Evolutionary conservation across 2,888 invertebrate genomes (phyloP).

Genomic region (Drosophila suboccidentalis): DNA sequence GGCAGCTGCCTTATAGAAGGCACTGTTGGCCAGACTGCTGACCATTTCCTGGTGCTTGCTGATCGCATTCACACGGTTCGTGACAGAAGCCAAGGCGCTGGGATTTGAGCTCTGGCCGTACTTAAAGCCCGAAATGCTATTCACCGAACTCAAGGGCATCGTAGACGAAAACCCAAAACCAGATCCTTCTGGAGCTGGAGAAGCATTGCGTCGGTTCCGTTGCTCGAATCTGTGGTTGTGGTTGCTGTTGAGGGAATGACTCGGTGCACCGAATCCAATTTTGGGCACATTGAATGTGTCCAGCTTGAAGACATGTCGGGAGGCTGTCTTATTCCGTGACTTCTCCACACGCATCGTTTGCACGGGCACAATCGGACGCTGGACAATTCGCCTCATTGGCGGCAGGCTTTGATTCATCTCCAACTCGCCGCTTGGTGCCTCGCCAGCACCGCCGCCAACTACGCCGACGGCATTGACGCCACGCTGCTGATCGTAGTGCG

Average conservation of each 20-base stretch:
- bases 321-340: conserved; percentile 10
- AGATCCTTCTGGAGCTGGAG: not conserved
- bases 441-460: conserved; percentile 40
- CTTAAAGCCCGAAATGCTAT: conserved; percentile 27
- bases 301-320: conserved; percentile 55
- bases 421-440: conserved; percentile 22
- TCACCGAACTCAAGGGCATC: not conserved
- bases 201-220: conserved; percentile 11
- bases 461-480: not conserved
- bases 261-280: conserved; percentile 42
- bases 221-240: not conserved
- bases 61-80: conserved; percentile 56
- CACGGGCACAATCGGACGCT: conserved; percentile 64
- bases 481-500: conserved; percentile 36
- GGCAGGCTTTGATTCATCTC: not conserved
- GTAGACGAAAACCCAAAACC: conserved; percentile 44
- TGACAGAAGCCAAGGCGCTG: conserved; percentile 54
- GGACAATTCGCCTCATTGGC: conserved; percentile 9
- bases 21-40: conserved; percentile 44
- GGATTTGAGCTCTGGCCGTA: conserved; percentile 38
- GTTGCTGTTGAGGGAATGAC: not conserved
- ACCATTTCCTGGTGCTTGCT: conserved; percentile 38
- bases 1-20: conserved; percentile 53
- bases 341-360: conserved; percentile 77
- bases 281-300: conserved; percentile 53